Evolutionary conservation across 92 coral and sea anemone genomes (phyloP).

Genomic region (Phenganax stokvisi): DNA sequence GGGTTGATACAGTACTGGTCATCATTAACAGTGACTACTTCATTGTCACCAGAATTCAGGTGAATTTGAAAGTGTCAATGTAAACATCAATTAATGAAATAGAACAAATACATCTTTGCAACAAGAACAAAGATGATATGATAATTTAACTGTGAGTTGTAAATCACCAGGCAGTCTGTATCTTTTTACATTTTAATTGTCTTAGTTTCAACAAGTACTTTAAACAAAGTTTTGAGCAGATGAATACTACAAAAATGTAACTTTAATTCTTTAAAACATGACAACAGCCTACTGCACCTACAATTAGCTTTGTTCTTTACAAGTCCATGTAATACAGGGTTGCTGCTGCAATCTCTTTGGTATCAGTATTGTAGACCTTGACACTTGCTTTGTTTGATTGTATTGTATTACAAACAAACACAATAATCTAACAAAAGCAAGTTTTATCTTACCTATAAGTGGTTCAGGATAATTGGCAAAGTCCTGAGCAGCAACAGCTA

Average conservation of each 20-base stretch:
- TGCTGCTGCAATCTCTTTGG: too few relatives aligned
- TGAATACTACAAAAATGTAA: too few relatives aligned
- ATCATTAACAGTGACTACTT: not conserved
- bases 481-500: conserved; percentile 68
- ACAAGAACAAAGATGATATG: not conserved
- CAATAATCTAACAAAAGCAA: not conserved
- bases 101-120: not conserved
- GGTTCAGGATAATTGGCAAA: conserved; percentile 89
- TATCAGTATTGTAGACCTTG: too few relatives aligned
- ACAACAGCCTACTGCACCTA: too few relatives aligned
- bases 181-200: too few relatives aligned
- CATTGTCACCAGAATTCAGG: conserved; percentile 9
- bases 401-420: not conserved
- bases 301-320: too few relatives aligned
- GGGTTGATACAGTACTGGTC: conserved; percentile 30
- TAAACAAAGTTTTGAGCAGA: too few relatives aligned
- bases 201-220: too few relatives aligned
- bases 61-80: not conserved
- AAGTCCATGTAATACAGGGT: too few relatives aligned
- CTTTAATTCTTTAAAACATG: too few relatives aligned
- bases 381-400: too few relatives aligned
- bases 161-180: too few relatives aligned
- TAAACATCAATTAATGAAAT: not conserved
- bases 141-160: not conserved
- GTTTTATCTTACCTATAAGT: conserved; percentile 65